Conservation (phyloP, 2,113 vertebrate species). For the Marmota flaviventris region DNA sequence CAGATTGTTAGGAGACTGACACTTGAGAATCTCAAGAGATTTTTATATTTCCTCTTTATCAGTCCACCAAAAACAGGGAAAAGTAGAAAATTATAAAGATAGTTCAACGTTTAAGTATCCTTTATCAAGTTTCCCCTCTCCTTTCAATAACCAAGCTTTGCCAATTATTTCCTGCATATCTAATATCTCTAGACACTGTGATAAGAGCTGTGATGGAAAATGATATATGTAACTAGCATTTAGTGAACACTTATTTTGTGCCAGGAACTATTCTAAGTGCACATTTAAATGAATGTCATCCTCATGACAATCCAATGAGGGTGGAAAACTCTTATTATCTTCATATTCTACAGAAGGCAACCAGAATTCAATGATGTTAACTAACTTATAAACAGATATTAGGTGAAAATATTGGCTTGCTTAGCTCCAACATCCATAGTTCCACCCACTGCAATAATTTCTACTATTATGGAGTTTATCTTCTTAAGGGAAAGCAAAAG, state of each 20-base stretch:
- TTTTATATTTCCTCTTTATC: constrained; percentile 21
- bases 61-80: neutral
- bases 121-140: neutral
- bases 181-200: neutral
- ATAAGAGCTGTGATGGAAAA: neutral
- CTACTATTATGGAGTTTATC: neutral
- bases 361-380: neutral
- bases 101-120: neutral
- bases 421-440: neutral
- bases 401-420: neutral
- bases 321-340: neutral
- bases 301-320: neutral
- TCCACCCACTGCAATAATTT: neutral
- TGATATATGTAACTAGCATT: constrained; percentile 26
- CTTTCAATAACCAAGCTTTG: neutral
- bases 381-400: neutral
- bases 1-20: neutral
- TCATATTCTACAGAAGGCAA: neutral
- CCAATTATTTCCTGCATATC: neutral
- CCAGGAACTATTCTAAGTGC: neutral
- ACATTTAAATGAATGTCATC: neutral
- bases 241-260: neutral
- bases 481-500: neutral
- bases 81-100: neutral
- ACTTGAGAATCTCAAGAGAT: constrained; percentile 20